Evolutionary conservation across 2,113 vertebrate genomes (phyloP), one percentile per base, ranked within the genome.

Genomic region (Archilochus colubris): DNA sequence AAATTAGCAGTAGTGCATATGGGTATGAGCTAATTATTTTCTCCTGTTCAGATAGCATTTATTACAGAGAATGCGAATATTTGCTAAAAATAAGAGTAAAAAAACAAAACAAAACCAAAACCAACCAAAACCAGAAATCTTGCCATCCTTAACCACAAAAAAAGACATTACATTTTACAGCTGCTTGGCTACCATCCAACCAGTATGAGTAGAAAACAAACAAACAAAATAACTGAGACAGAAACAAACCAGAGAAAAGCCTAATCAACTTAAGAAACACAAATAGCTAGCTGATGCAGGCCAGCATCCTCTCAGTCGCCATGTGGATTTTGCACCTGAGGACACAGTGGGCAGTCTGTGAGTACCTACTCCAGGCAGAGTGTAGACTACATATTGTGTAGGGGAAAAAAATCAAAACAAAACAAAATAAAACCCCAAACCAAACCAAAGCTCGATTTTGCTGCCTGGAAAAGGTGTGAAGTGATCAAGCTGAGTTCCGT

Each of bases 371-470:
- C 5, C 7, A 31, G 31, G 27, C 43, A 79, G 48, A 25, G 24
- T 7, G 2, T 12, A 19, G 11, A 10, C 54, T 66, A 16, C 6
- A 19, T 38, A n/a, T 14, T 10, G 9, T 4, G 21, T 33, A 10
- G 21, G 15, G 10, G 23, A 2, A 2, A 17, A 48, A 2, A 2
- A 20, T 38, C 7, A 40, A 24, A 33, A 53, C 7, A 40, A 40
- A 40, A 40, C 9, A 40, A 2, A 2, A 20, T n/a, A 24, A 33
- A 53, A 10, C 33, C 33, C 33, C 33, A 33, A 38, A 38, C 36
- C 36, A 38, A 38, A 38, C 36, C 10, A 38, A 38, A 38, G 10
- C 2, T 9, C 9, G 3, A 4, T 38, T 10, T 38, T 2, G 0
- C 22, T 72, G 7, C 50, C 63, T 64, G 63, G 61, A 61, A 63